Evolutionary conservation across 2,797 vertebrate genomes (phyloP).

Genomic region (Anguilla megastoma): DNA sequence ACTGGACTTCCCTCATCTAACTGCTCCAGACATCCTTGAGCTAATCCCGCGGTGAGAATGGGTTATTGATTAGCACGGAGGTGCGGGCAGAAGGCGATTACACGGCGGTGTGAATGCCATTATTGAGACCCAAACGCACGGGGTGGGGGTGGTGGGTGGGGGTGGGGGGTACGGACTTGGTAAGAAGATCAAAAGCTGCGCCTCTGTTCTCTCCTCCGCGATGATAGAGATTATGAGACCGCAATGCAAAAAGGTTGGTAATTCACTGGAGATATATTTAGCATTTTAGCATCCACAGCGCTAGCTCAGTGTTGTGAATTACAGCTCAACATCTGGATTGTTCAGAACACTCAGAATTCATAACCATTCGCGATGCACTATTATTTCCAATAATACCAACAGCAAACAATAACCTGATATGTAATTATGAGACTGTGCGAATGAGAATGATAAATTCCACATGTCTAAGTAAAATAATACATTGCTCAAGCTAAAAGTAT

Average conservation of each 20-base stretch:
- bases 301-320: not conserved
- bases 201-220: not conserved
- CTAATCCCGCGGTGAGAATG: conserved; percentile 45
- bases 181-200: not conserved
- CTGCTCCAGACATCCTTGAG: conserved; percentile 50
- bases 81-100: not conserved
- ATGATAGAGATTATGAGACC: not conserved
- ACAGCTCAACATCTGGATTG: not conserved
- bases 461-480: not conserved
- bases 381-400: not conserved
- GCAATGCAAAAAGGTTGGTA: not conserved
- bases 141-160: too few relatives aligned
- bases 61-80: conserved; percentile 55
- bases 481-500: not conserved
- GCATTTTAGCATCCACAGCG: not conserved
- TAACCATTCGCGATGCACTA: not conserved
- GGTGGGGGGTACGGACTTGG: not conserved
- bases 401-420: not conserved
- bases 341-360: not conserved
- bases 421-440: not conserved
- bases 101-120: not conserved
- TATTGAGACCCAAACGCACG: not conserved
- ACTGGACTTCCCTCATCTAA: conserved; percentile 51
- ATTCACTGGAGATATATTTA: not conserved
- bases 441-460: not conserved